Percentiles rank a stretch among this genome's conserved stretches.
Evolutionary conservation across 2,113 vertebrate genomes (phyloP).

Genomic region (Cebus imitator): DNA sequence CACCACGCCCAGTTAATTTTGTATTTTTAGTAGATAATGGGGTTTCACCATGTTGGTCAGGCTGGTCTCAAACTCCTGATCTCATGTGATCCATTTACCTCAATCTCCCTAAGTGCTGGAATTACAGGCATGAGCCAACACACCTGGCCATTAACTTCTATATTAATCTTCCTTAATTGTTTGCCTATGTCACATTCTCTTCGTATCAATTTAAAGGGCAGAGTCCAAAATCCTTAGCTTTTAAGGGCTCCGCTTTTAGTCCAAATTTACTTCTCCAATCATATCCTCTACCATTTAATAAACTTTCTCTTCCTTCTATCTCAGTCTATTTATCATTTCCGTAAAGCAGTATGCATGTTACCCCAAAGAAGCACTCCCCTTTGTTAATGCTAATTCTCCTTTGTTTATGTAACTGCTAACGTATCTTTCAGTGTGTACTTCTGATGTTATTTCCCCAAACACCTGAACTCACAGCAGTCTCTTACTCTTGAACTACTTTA

Average conservation of each 20-base stretch:
- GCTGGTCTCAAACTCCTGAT: no score
- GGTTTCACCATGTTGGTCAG: no score
- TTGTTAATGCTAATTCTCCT: not conserved
- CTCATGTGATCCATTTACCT: no score
- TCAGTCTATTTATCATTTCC: not conserved
- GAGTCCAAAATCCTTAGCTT: not conserved
- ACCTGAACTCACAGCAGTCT: not conserved
- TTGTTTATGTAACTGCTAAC: not conserved
- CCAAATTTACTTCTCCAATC: slow-evolving; percentile 15
- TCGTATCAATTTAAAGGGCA: not conserved
- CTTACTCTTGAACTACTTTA: not conserved
- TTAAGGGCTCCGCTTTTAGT: slow-evolving; percentile 12
- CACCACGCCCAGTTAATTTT: no score
- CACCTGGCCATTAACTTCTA: not conserved
- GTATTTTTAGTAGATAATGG: no score
- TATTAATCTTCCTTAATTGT: not conserved
- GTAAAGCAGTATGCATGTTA: not conserved
- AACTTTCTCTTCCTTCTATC: not conserved
- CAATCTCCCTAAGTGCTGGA: no score
- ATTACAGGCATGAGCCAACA: no score
- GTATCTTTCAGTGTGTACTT: not conserved
- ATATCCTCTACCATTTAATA: slow-evolving; percentile 21
- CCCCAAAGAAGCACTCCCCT: not conserved
- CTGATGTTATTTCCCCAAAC: not conserved
- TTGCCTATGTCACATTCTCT: not conserved